These are phyloP conservation scores for Acromyrmex echinatior DNA, from an alignment of 1,140 invertebrate species.

Conservation along the genomic window DNA sequence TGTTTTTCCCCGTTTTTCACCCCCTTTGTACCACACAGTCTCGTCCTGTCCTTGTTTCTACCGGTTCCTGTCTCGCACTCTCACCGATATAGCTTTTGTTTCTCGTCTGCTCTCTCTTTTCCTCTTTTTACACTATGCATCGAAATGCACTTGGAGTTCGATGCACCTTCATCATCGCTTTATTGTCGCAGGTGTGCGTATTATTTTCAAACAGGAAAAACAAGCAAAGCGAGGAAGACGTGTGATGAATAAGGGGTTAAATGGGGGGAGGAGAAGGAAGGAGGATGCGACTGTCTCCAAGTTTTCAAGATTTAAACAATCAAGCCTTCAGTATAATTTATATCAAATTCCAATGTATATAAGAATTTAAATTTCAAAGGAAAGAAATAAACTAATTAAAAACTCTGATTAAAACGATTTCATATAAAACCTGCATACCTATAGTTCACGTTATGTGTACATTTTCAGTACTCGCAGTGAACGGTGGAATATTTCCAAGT, in stretches of 20 bases:
- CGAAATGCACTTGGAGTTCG: slow-evolving; percentile 69
- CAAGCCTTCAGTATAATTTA: not conserved
- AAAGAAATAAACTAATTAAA: not conserved
- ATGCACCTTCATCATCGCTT: slow-evolving; percentile 66
- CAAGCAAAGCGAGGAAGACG: slow-evolving; percentile 3
- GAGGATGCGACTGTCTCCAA: not conserved
- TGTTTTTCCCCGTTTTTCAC: slow-evolving; percentile 54
- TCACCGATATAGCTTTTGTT: slow-evolving; percentile 47
- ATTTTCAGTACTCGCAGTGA: too few relatives aligned
- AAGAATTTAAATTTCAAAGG: not conserved
- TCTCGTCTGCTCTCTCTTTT: not conserved
- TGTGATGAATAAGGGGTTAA: not conserved
- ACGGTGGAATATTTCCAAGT: not conserved
- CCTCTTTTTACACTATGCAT: slow-evolving; percentile 35
- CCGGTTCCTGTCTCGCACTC: slow-evolving; percentile 39
- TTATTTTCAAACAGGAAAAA: slow-evolving; percentile 54
- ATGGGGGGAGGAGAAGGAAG: not conserved
- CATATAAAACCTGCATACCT: too few relatives aligned
- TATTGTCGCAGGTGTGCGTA: slow-evolving; percentile 71
- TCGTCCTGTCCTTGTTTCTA: not conserved
- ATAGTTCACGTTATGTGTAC: too few relatives aligned
- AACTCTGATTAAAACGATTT: not conserved
- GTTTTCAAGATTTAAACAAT: not conserved
- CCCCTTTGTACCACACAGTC: not conserved
- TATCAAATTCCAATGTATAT: not conserved